Conservation (phyloP, 2,888 invertebrate genomes). For the Julus scandinavius region DNA sequence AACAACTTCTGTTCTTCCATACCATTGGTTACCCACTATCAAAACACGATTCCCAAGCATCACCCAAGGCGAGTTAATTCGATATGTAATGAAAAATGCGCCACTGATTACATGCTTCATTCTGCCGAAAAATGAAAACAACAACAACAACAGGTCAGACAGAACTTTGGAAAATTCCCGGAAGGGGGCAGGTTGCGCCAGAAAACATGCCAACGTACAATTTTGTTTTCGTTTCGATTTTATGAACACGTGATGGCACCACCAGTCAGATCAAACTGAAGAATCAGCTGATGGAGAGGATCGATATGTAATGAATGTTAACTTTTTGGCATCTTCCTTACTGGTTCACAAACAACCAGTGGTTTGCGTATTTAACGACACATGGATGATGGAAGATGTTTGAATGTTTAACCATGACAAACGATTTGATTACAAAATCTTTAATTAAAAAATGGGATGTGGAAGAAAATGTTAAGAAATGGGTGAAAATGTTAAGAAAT, state of each 20-base stretch:
- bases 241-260: neutral
- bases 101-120: neutral
- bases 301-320: no score
- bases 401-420: no score
- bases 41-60: neutral
- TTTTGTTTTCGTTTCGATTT: neutral
- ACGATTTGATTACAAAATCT: no score
- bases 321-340: no score
- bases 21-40: neutral
- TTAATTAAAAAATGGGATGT: no score
- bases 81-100: neutral
- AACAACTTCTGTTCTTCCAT: neutral
- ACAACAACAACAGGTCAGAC: neutral
- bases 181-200: neutral
- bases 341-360: no score
- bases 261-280: no score
- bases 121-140: neutral
- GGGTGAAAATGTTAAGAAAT: no score
- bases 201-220: neutral
- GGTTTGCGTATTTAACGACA: no score
- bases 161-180: neutral
- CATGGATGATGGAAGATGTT: no score
- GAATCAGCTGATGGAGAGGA: no score
- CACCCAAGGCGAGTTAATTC: neutral
- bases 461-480: no score